phyloP scores from a whole-genome alignment of 2,797 vertebrate species.

The Epinephelus malabaricus region DNA sequence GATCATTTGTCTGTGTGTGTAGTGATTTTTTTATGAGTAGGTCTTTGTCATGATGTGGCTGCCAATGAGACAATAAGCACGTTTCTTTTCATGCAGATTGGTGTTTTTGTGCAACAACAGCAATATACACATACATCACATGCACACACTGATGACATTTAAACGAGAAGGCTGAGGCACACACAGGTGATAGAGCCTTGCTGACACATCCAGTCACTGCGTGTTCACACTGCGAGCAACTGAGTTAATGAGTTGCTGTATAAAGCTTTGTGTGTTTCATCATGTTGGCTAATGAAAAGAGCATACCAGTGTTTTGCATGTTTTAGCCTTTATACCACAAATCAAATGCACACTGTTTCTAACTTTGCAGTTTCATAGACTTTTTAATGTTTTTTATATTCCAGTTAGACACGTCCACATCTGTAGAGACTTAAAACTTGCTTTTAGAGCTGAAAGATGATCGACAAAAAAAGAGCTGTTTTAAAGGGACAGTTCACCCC shows the following conservation, averaged over 20 bases:
- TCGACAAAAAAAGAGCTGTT: background rate
- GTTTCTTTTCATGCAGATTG: background rate
- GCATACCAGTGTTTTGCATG: background rate
- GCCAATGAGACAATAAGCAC: background rate
- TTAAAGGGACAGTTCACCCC: too few relatives aligned
- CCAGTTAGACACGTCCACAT: background rate
- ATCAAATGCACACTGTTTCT: background rate
- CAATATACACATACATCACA: conserved; percentile 15
- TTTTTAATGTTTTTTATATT: too few relatives aligned
- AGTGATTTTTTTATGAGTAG: conserved; percentile 4
- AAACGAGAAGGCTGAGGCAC: conserved; percentile 6
- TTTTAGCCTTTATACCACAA: background rate
- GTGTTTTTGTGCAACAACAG: conserved; percentile 35
- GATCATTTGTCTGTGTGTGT: conserved; percentile 21
- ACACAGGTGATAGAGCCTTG: background rate
- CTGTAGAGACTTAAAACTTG: background rate
- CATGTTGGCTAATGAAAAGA: background rate
- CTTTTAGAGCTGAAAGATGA: background rate
- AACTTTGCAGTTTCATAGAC: too few relatives aligned
- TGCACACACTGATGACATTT: background rate
- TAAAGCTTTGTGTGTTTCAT: background rate
- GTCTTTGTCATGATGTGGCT: background rate
- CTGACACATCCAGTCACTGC: background rate
- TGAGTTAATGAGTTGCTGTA: background rate
- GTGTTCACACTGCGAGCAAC: conserved; percentile 14